Base-by-base conservation (phyloP, 2,888 invertebrate species). In the Timandra comae region DNA sequence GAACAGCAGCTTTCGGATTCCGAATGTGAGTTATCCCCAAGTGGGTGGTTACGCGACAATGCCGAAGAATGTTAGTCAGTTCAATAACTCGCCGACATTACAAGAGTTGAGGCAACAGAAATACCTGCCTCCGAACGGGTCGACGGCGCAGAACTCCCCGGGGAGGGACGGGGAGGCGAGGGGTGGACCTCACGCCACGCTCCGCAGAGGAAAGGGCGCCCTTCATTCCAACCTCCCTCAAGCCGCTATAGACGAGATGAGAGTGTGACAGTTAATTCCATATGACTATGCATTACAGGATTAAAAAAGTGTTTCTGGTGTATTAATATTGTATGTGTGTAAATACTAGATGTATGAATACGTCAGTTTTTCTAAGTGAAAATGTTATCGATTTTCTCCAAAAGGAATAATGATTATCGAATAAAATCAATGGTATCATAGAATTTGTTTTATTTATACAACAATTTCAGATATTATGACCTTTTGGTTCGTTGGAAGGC, bases 201-300 rank as follows among this genome's bases (percentile, higher is more conserved):
- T 86, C 4, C 71, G 82, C 21, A 64, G 81, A 44, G 79, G 80
- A 8, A 84, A 78, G 39, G 48, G 59, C 56, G 81, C 75, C 63
- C 84, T 74, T 36, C 87, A 88, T 38, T 86, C 90, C 62, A 87
- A 88, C 68, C 90, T 93, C 71, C 93, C 93, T 30, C 92, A 93
- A 70, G 94, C 94, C 49, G 93, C 93, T 42, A 94, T 94, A 81
- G 93, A 93, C 73, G 95, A 95, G 86, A 95, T 95, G 94, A 88
- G 94, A 78, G 95, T 95, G 91, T 95, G 94, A 95, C 93, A 71
- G 53, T 71, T 66, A 69, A 71, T 69, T 49, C 58, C 58, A 54
- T 56, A 54, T 58, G 59, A 71, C 64, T 66, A 53, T 63, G 56
- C 60, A 63, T 69, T 65, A 65, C 63, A 52, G 57, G 50, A 66